Evolutionary conservation across 2,797 vertebrate species (phyloP).

Genomic region (Leptodactylus fallax): DNA sequence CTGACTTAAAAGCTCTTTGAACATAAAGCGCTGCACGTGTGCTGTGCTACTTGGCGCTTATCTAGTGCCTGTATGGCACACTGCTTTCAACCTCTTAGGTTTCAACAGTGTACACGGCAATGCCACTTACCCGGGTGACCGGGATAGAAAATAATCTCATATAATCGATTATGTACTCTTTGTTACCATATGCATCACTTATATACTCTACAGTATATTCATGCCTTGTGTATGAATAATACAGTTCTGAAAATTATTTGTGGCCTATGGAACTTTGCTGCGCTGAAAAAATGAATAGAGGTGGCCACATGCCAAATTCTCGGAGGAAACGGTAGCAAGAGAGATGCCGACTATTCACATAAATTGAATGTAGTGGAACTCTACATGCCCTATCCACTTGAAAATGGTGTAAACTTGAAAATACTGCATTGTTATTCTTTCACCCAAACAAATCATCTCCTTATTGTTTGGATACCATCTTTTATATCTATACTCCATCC

Average conservation of each 20-base stretch:
- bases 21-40: constrained; percentile 5
- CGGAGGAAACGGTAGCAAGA: too few relatives aligned
- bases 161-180: background rate
- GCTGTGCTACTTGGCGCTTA: constrained; percentile 5
- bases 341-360: background rate
- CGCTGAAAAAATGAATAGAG: background rate
- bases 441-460: background rate
- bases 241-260: too few relatives aligned
- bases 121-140: background rate
- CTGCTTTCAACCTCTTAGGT: background rate
- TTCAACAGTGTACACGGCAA: background rate
- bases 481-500: background rate
- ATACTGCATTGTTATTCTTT: background rate
- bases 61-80: background rate
- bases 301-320: too few relatives aligned
- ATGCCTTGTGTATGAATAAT: too few relatives aligned
- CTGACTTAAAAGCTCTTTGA: constrained; percentile 29
- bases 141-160: background rate
- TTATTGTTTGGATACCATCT: background rate
- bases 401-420: background rate
- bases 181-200: background rate
- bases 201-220: background rate
- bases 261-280: too few relatives aligned
- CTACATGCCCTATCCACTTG: background rate
- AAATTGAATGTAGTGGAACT: background rate